A percentile compares a stretch with the other conserved stretches of the same genome.
These are phyloP conservation scores for Drosophila orosa DNA, from an alignment of 1,140 invertebrate species.

Conservation along the genomic window DNA sequence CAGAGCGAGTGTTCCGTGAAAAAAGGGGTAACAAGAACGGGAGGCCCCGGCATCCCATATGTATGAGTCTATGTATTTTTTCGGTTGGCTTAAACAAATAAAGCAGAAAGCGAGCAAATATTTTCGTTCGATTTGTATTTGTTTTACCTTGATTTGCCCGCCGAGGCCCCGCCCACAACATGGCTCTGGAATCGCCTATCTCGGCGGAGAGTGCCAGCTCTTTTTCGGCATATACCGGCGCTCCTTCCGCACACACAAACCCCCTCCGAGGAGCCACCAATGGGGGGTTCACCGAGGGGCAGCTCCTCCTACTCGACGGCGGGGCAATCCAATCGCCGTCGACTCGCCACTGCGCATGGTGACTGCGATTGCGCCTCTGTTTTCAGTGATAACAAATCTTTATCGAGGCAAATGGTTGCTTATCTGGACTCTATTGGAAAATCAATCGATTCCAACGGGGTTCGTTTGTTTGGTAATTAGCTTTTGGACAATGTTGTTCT, in stretches of 20 bases:
- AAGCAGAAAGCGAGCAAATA: constrained; percentile 66
- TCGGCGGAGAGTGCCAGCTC: constrained; percentile 24
- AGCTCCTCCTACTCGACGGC: constrained; percentile 67
- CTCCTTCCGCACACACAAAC: constrained; percentile 46
- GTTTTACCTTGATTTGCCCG: constrained; percentile 78
- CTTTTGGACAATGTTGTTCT: constrained; percentile 73
- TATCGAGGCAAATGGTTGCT: constrained; percentile 76
- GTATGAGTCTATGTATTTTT: constrained; percentile 33
- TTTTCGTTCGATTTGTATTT: constrained; percentile 80
- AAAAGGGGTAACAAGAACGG: constrained; percentile 11
- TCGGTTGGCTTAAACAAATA: constrained; percentile 41
- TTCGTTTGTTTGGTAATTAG: constrained; percentile 80
- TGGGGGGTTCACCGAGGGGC: constrained; percentile 44
- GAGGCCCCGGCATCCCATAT: constrained; percentile 3
- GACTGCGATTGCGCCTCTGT: constrained; percentile 76
- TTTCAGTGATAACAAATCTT: constrained; percentile 84
- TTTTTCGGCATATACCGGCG: constrained; percentile 51
- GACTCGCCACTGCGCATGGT: constrained; percentile 72
- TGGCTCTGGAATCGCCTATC: constrained; percentile 51
- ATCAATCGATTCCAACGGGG: constrained; percentile 77
- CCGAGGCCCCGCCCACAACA: constrained; percentile 63
- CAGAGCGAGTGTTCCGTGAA: constrained; percentile 7
- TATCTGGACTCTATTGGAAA: constrained; percentile 70
- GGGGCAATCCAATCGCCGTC: constrained; percentile 73
- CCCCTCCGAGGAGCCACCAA: constrained; percentile 42